Percentiles rank a stretch among this genome's conserved stretches.
phyloP scores from a whole-genome alignment of 2,797 vertebrate genomes.

The Cyclopterus lumpus region DNA sequence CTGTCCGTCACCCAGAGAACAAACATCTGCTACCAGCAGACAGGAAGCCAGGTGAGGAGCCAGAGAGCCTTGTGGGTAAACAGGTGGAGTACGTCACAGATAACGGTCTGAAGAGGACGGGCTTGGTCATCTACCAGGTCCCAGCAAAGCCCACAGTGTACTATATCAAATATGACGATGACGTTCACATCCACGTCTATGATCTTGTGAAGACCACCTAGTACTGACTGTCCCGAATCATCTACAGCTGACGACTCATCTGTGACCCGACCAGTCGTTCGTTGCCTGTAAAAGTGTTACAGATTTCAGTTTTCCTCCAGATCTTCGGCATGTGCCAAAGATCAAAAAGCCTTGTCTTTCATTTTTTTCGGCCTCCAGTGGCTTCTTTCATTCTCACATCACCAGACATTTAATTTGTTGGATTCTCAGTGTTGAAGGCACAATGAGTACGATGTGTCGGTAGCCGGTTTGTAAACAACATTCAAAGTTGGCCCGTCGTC shows the following conservation, averaged over 20 bases:
- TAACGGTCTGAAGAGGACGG: constrained; percentile 87
- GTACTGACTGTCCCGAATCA: constrained; percentile 65
- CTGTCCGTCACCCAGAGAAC: constrained; percentile 76
- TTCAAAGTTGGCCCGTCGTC: too few relatives aligned
- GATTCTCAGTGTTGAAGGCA: constrained; percentile 8
- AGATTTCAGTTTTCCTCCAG: constrained; percentile 45
- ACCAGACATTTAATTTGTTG: constrained; percentile 21
- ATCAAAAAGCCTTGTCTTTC: constrained; percentile 18
- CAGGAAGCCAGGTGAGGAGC: constrained; percentile 87
- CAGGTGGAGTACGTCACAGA: constrained; percentile 90
- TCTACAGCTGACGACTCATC: constrained; percentile 36
- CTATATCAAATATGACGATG: constrained; percentile 90
- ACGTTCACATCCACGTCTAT: constrained; percentile 89
- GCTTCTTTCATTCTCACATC: constrained; percentile 24
- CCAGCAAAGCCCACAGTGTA: constrained; percentile 89
- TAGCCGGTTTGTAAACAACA: not conserved
- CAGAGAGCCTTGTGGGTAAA: constrained; percentile 90
- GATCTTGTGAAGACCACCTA: constrained; percentile 90
- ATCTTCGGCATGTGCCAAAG: constrained; percentile 29
- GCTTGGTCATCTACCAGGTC: constrained; percentile 89
- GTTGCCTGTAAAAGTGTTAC: constrained; percentile 76
- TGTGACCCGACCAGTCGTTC: constrained; percentile 54
- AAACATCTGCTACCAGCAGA: constrained; percentile 88
- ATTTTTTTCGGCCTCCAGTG: not conserved
- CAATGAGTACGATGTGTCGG: not conserved